Evolutionary conservation across 1,140 invertebrate species (phyloP).

Genomic region (Drosophila cardini): DNA sequence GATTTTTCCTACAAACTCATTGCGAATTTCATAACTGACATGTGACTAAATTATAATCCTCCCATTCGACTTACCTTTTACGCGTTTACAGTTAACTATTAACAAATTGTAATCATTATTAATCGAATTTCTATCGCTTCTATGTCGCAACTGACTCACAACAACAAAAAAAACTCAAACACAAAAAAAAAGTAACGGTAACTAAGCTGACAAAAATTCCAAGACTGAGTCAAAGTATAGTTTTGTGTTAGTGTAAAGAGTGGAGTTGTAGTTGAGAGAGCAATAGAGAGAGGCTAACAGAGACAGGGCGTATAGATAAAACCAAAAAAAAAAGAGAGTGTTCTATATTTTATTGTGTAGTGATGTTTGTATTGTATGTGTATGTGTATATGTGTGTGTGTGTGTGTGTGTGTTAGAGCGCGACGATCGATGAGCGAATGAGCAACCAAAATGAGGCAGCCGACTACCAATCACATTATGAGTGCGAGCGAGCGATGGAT

Average conservation of each 20-base stretch:
- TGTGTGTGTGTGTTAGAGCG: conserved; percentile 21
- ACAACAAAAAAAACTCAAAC: conserved; percentile 33
- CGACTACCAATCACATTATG: conserved; percentile 23
- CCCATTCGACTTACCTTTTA: conserved; percentile 66
- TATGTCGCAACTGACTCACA: conserved; percentile 65
- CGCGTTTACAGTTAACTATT: conserved; percentile 13
- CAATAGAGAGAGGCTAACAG: conserved; percentile 41
- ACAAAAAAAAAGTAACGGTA: conserved; percentile 31
- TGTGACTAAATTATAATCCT: conserved; percentile 62
- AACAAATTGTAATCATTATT: conserved; percentile 50
- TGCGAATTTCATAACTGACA: conserved; percentile 49
- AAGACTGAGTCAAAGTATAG: conserved; percentile 69
- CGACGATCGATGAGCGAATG: conserved; percentile 42
- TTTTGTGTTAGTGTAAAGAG: conserved; percentile 66
- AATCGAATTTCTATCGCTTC: conserved; percentile 71
- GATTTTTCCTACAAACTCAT: conserved; percentile 30
- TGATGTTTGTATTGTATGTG: conserved; percentile 36
- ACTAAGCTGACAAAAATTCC: conserved; percentile 66
- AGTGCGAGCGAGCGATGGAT: conserved; percentile 3
- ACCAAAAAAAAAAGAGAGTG: conserved; percentile 30
- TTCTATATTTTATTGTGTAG: conserved; percentile 31
- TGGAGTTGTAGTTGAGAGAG: conserved; percentile 22
- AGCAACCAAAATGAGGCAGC: neutral
- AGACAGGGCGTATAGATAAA: neutral
- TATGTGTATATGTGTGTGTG: conserved; percentile 40